Evolutionary conservation across 2,113 vertebrate species (phyloP), one percentile per base, ranked within the genome.

Genomic region (Cranoglanis bouderius): DNA sequence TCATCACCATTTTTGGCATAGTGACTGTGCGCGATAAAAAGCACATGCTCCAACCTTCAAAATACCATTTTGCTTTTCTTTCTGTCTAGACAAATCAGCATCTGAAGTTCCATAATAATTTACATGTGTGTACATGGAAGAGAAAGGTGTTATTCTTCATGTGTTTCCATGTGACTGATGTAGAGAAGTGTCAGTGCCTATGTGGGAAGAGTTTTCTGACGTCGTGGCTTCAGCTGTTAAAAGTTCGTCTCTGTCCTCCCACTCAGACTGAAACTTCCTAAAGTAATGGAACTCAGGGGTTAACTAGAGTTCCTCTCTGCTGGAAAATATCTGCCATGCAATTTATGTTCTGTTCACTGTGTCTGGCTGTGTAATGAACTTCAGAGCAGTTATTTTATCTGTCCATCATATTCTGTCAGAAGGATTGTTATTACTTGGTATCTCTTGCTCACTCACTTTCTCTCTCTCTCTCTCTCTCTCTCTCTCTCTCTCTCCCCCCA

Each of bases 251-350:
- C 53, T 89, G 51, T 89, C 70, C 85, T 74, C 59, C 83, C 61
- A 82, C 77, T 87, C 77, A 74, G 74, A 67, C 87, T 59, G 83
- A 88, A 85, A 49, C 21, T 84, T 89, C 77, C 57, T 55, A 89
- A 61, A 75, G 85, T 51, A 75, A 78, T 89, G 55, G 55, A 85
- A 87, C 90, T 91, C 55, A 51, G 38, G 85, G 90, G 88, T 91
- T 81, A 89, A 82, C 82, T 85, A 38, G 43, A 87, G 88, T 84
- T 86, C 82, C 80, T 88, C 84, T 88, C 88, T 87, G 72, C 35
- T 83, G 75, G 81, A 90, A 85, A 90, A 86, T 86, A 85, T 82
- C 86, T 87, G 80, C 86, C 86, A 87, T 88, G 43, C 81, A 88
- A 26, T 90, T 81, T 75, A 78, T 84, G 74, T 90, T 57, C 87